phyloP scores from a whole-genome alignment of 2,888 invertebrate genomes.

The Dioctria linearis region DNA sequence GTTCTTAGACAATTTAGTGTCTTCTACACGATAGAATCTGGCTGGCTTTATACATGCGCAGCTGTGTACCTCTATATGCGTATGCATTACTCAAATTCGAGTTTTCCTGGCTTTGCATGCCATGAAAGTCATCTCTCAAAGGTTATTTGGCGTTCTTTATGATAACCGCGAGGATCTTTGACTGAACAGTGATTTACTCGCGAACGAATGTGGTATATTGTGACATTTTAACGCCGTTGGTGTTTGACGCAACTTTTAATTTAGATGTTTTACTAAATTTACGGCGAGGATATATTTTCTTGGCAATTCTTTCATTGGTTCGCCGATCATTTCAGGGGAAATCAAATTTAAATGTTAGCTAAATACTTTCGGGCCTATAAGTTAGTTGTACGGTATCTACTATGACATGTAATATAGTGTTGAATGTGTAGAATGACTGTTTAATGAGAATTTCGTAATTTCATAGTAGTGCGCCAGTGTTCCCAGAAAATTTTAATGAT shows the following conservation, averaged over 20 bases:
- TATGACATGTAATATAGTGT: no score
- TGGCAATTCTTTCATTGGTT: neutral
- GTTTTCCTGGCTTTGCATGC: neutral
- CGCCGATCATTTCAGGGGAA: no score
- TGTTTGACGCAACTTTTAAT: neutral
- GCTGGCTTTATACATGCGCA: neutral
- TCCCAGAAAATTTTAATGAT: no score
- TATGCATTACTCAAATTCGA: neutral
- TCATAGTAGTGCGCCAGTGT: no score
- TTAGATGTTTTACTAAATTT: neutral
- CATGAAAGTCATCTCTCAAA: neutral
- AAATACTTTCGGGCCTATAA: no score
- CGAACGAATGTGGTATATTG: neutral
- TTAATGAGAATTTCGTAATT: no score
- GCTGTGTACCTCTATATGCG: neutral
- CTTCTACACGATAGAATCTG: neutral
- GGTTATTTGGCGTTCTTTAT: neutral
- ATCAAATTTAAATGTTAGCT: neutral
- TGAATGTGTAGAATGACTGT: no score
- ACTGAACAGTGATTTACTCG: neutral
- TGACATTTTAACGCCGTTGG: neutral
- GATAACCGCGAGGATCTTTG: neutral
- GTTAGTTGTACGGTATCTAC: no score
- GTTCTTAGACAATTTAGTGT: neutral
- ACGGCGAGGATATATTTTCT: neutral